Evolutionary conservation across 2,797 vertebrate species (phyloP), one percentile per base, ranked within the genome.

Genomic region (Lepidocolaptes lacrymiger): DNA sequence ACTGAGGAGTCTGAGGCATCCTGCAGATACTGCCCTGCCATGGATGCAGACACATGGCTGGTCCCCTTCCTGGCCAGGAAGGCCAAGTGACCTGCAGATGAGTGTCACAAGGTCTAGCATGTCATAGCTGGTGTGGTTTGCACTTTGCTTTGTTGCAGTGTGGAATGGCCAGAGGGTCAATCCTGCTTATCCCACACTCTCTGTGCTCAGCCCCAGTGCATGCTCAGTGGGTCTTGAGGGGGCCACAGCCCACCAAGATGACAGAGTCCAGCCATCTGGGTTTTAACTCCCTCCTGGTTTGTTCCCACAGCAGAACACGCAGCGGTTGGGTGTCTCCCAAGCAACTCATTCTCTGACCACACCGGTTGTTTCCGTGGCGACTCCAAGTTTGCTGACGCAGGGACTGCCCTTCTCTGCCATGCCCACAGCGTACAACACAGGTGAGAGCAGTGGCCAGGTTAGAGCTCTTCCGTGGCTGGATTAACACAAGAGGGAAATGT

Each of bases 361-460:
- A 3, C 99, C 99, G 0, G 99, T 99, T 77, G 99, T 99, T 93
- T 99, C 99, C 6, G 99, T 99, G 98, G 98, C 99, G 39, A 99
- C 99, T 3, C 99, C 99, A 10, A 99, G 99, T 95, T 98, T 99
- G 96, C 98, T 99, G 94, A 99, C 98, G 5, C 98, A 98, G 96
- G 98, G 98, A n/a, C 94, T 98, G 91, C 99, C 99, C 36, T 99
- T 99, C 98, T 99, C 99, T 0, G 98, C 98, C 94, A 99, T 99
- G 99, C 98, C 99, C 97, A 99, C 99, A 1, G 98, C 99, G 3
- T 99, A 99, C 98, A 99, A 99, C 98, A 99, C 99, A 94, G 99
- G 99, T 99, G 84, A 98, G 98, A n/a, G 18, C 21, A 2, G 0
- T 8, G 13, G 30, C 36, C 26, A 2, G 26, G 23, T 20, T 5